Evolutionary conservation across 2,888 invertebrate species (phyloP), one percentile per base, ranked within the genome.

Genomic region (Lucinisca nassula): DNA sequence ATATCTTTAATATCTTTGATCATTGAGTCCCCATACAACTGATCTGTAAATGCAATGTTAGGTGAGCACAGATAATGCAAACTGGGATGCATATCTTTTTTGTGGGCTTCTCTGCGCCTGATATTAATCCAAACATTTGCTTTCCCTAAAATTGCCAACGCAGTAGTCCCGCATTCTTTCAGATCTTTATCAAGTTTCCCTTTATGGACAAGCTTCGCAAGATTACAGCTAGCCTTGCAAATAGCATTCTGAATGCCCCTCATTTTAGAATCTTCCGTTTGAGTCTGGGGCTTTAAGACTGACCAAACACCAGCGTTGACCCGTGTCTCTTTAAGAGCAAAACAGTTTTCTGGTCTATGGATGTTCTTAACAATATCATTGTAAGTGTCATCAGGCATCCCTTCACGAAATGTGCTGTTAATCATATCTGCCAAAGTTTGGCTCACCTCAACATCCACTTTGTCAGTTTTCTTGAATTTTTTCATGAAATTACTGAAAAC

Each of bases 271-370:
- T 27, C 72, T 37, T 72, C 72, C 4, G 72, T 72, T 35, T 72
- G 72, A 27, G 72, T 72, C 24, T 72, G 72, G 17, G 72, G 72
- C 17, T 72, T 72, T 10, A 72, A 40, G 3, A 72, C 72, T 10
- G 37, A 38, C 72, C 72, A 72, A 10, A 72, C 40, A n/a, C 72
- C 40, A 6, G 40, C 72, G 35, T 38, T 72, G 6, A 72, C 40
- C 17, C 72, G 24, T 27, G 58, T 58, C 27, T 58, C 58, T 58
- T 58, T 58, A 21, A 58, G n/a, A 27, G 58, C 58, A n/a, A 24
- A 58, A 58, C 72, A 72, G 40, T 72, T 72, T 35, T 72, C 37
- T 37, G 72, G 72, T n/a, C 72, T 72, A 6, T 32, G 72, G n/a
- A 72, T 72, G 24, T 24, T 72, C 30, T 72, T 72, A 14, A 35